phyloP scores from a whole-genome alignment of 2,888 invertebrate species.

The Agrotis segetum region DNA sequence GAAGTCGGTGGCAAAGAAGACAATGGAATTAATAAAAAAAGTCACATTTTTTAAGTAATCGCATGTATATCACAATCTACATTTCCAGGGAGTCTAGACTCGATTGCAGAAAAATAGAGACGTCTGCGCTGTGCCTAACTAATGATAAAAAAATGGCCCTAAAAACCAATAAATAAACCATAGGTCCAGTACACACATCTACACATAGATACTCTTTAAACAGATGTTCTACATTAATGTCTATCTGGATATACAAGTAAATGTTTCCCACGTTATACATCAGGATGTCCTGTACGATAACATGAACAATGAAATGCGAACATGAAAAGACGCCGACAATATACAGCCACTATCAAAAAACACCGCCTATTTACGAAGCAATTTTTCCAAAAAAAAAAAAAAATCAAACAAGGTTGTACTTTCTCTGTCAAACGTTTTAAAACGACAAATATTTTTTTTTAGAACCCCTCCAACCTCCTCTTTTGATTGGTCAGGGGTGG shows the following conservation, averaged over 20 bases:
- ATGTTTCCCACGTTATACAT: slow-evolving; percentile 24
- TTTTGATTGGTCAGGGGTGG: slow-evolving; percentile 70
- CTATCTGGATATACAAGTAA: slow-evolving; percentile 1
- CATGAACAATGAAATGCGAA: not conserved
- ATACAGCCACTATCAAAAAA: slow-evolving; percentile 31
- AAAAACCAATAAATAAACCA: not conserved
- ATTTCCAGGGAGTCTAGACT: too few relatives aligned
- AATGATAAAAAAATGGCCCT: too few relatives aligned
- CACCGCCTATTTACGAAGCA: slow-evolving; percentile 57
- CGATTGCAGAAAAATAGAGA: too few relatives aligned
- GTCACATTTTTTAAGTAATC: too few relatives aligned
- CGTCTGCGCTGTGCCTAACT: too few relatives aligned
- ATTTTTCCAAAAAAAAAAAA: slow-evolving; percentile 33
- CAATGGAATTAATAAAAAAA: too few relatives aligned
- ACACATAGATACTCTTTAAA: too few relatives aligned
- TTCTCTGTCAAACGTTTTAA: slow-evolving; percentile 64
- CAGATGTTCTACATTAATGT: not conserved
- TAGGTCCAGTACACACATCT: too few relatives aligned
- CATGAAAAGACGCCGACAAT: slow-evolving; percentile 26
- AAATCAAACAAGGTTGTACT: slow-evolving; percentile 59
- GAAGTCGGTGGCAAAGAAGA: too few relatives aligned
- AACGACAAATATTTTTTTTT: slow-evolving; percentile 67
- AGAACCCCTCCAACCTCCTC: slow-evolving; percentile 59
- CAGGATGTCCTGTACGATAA: slow-evolving; percentile 39
- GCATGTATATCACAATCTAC: too few relatives aligned